Conservation (phyloP, 2,797 vertebrate species). For the Balearica regulorum region DNA sequence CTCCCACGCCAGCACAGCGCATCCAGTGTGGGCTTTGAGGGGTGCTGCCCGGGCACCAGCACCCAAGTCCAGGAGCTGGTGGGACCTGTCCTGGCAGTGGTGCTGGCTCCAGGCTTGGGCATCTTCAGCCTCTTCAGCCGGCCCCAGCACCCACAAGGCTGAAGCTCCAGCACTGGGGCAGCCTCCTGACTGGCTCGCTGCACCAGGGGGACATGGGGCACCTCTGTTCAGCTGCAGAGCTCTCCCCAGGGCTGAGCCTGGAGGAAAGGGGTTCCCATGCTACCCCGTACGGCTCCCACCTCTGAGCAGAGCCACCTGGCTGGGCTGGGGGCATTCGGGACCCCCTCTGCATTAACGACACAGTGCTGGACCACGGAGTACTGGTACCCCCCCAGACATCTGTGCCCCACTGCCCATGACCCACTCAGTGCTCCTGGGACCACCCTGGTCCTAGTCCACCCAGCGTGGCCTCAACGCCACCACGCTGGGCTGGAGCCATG, state of each 20-base stretch:
- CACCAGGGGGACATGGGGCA: fast-evolving
- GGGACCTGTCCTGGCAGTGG: background rate
- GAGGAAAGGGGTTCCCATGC: background rate
- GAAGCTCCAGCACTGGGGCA: fast-evolving
- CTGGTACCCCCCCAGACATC: background rate
- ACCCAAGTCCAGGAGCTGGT: background rate
- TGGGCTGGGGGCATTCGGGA: background rate
- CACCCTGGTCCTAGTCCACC: background rate
- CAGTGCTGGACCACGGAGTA: background rate
- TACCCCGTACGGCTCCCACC: background rate
- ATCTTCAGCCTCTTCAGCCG: background rate
- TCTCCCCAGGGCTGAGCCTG: background rate
- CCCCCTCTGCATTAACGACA: background rate
- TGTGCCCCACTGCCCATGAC: background rate
- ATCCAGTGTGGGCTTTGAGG: background rate
- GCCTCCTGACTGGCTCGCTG: background rate
- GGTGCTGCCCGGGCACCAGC: background rate
- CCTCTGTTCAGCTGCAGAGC: background rate
- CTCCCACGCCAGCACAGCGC: background rate
- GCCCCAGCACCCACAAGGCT: background rate
- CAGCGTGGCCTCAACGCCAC: fast-evolving
- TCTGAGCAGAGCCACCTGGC: background rate
- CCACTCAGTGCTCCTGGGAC: background rate
- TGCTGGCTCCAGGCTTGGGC: background rate
- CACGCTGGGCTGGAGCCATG: fast-evolving